phyloP scores from a whole-genome alignment of 2,797 vertebrate species.

The Clamator glandarius region DNA sequence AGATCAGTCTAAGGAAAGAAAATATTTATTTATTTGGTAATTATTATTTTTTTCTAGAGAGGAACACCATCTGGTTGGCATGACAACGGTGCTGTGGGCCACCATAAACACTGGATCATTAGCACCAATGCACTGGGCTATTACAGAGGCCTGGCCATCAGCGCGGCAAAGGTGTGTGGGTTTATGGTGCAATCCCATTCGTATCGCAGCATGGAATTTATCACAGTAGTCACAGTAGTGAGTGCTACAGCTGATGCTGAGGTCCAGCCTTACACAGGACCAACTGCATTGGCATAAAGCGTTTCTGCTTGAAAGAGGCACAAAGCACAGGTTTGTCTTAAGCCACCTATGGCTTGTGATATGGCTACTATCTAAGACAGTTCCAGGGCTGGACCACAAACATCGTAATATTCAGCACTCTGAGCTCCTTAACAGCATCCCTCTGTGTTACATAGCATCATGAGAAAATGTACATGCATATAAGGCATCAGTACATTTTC shows the following conservation, averaged over 20 bases:
- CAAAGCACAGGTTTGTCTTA: background rate
- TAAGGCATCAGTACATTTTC: background rate
- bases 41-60: slow-evolving; percentile 47
- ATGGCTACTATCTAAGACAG: background rate
- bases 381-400: background rate
- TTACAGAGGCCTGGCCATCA: slow-evolving; percentile 44
- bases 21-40: slow-evolving; percentile 62
- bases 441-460: background rate
- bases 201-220: slow-evolving; percentile 21
- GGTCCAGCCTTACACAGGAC: background rate
- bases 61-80: slow-evolving; percentile 45
- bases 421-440: background rate
- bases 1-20: background rate
- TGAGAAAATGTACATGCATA: background rate
- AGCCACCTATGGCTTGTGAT: background rate
- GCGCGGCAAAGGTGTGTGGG: slow-evolving; percentile 39
- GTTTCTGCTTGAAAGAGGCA: background rate
- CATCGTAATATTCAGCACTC: rapidly evolving
- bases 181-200: slow-evolving; percentile 51
- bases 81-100: slow-evolving; percentile 44
- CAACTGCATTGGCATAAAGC: background rate
- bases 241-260: background rate
- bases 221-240: slow-evolving; percentile 33
- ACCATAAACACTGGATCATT: slow-evolving; percentile 65
- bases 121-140: slow-evolving; percentile 29